These are phyloP conservation scores for Phallusia fumigata DNA, from an alignment of 23 tunicate genomes.

Conservation along the genomic window DNA sequence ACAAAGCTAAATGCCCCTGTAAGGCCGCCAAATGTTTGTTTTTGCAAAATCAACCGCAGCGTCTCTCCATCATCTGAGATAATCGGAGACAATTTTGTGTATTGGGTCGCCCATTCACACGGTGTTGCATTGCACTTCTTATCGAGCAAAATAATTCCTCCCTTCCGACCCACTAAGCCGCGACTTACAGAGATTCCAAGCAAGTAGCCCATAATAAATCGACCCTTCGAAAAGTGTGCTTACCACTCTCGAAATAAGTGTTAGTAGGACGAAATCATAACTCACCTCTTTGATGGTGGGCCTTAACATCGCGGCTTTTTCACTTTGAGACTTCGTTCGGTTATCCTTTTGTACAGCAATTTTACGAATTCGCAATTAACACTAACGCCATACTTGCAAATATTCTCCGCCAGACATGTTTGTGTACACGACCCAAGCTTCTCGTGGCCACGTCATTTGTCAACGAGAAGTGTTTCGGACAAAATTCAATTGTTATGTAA, in stretches of 20 bases:
- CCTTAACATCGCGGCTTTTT: not conserved
- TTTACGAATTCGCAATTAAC: not conserved
- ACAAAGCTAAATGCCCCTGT: no score
- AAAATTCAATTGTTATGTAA: constrained; percentile 11
- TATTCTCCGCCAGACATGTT: not conserved
- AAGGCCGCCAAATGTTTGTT: no score
- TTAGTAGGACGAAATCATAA: constrained; percentile 3
- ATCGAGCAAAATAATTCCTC: constrained; percentile 10
- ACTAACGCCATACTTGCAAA: not conserved
- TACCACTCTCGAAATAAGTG: not conserved
- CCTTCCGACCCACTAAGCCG: constrained; percentile 15
- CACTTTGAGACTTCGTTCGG: no score
- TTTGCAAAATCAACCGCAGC: not conserved
- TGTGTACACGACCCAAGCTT: constrained; percentile 15
- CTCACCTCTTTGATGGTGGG: not conserved
- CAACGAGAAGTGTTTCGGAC: constrained; percentile 7
- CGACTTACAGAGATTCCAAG: not conserved
- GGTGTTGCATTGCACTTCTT: constrained; percentile 15
- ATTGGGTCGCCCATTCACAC: not conserved
- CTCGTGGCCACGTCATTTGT: constrained; percentile 20
- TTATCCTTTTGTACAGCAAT: not conserved
- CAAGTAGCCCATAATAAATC: constrained; percentile 1
- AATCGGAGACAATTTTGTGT: constrained; percentile 2
- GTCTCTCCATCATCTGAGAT: not conserved
- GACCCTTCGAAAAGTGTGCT: not conserved